Base-by-base conservation (phyloP, 2,797 vertebrate genomes). In the Coranthus polyacanthus region DNA sequence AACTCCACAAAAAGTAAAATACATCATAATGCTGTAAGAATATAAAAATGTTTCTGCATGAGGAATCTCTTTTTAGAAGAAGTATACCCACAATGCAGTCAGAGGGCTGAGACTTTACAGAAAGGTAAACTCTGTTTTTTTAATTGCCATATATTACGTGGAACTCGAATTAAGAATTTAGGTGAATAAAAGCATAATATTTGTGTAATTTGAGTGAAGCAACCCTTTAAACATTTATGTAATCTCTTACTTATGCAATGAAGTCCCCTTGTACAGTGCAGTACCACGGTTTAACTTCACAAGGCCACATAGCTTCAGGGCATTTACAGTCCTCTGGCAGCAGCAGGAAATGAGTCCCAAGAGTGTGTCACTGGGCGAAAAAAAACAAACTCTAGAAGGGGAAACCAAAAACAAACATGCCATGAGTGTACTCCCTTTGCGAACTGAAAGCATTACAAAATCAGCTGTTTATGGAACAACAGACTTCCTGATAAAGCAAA, bases 301-400 rank as follows among this genome's bases (percentile, higher is more conserved):
- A 54, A 32, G 60, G 52, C 26, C 56, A 34, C 41, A 52, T 57
- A 67, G 75, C 79, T 47, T 0, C 15, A 44, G 57, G 81, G 38
- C 5, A 17, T 56, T 53, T 55, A 26, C 69, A 61, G 55, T 41
- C 21, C 68, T 47, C 63, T 71, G 62, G 43, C 71, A 64, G 72
- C 63, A 69, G 71, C 55, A 11, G 63, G 50, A 49, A 54, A 51
- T 7, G 46, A 53, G 46, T 80, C 65, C 71, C 68, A 7, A 5
- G 59, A 53, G 61, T 41, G 37, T 70, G 71, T 53, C 61, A 36
- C 68, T 47, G 51, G 21, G 49, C 20, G 41, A 54, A 64, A 64
- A 64, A 64, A 82, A 88, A 84, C 64, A 77, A 84, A 84, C 64
- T 58, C 49, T 63, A 57, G 11, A 46, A 76, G 56, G 75, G 34